Evolutionary conservation across 2,888 invertebrate genomes (phyloP).

Genomic region (Sarcophaga carnaria): DNA sequence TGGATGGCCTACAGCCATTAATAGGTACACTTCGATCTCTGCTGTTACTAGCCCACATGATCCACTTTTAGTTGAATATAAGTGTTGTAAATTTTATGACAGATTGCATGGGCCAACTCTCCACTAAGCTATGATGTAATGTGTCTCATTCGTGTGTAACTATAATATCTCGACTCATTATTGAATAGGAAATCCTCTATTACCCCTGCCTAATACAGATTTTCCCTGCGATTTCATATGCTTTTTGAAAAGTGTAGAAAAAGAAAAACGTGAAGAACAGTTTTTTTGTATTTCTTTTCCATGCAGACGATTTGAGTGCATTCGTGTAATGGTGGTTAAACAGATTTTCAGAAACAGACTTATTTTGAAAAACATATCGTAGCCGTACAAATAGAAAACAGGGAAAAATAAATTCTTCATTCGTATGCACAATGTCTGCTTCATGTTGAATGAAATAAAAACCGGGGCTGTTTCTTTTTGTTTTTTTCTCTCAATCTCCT

Average conservation of each 20-base stretch:
- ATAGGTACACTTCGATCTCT: no score
- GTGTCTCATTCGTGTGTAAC: no score
- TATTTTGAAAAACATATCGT: no score
- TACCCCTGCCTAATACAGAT: constrained; percentile 23
- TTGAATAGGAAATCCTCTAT: no score
- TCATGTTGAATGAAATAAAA: constrained; percentile 25
- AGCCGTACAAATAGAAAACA: constrained; percentile 27
- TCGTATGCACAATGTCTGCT: constrained; percentile 41
- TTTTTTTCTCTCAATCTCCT: not conserved
- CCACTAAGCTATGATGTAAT: no score
- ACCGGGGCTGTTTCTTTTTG: constrained; percentile 18
- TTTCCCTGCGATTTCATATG: constrained; percentile 3
- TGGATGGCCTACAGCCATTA: no score
- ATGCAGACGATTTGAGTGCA: constrained; percentile 7
- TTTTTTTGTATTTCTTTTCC: not conserved
- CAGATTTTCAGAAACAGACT: constrained; percentile 45
- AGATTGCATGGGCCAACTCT: no score
- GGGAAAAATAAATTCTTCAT: constrained; percentile 27
- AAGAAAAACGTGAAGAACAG: not conserved
- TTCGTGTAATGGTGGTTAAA: constrained; percentile 40
- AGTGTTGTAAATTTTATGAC: no score
- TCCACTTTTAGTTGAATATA: no score
- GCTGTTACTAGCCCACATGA: no score
- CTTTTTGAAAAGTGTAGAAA: not conserved
- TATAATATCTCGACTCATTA: no score